Evolutionary conservation across 2,113 vertebrate species (phyloP).

Genomic region (Etia nguti): DNA sequence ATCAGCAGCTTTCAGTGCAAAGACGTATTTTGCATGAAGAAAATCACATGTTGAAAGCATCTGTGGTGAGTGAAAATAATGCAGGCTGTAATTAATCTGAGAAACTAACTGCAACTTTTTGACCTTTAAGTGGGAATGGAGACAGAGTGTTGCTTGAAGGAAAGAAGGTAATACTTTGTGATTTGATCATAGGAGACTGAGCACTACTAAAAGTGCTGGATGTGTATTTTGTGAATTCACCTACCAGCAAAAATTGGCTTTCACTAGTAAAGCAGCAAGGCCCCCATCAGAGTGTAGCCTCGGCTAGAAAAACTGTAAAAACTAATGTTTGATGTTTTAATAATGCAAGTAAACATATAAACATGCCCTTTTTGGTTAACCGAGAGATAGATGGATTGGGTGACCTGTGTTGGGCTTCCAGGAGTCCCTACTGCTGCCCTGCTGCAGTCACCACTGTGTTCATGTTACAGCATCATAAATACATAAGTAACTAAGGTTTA

Average conservation of each 20-base stretch:
- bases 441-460: rapidly evolving
- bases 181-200: neutral
- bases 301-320: neutral
- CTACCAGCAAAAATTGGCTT: neutral
- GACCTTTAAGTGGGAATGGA: neutral
- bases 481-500: neutral
- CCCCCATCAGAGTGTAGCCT: neutral
- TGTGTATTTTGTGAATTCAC: neutral
- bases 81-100: neutral
- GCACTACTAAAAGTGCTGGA: neutral
- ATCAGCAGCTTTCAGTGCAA: neutral
- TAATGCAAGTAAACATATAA: neutral
- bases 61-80: neutral
- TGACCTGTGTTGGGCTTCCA: neutral
- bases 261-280: neutral
- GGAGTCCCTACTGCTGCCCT: neutral
- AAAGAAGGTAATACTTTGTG: neutral
- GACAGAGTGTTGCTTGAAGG: neutral
- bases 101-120: neutral
- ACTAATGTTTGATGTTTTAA: neutral
- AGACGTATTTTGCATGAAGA: neutral
- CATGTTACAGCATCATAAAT: neutral
- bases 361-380: neutral
- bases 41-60: neutral
- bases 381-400: neutral